phyloP scores from a whole-genome alignment of 1,140 invertebrate genomes.

The Musca vetustissima region DNA sequence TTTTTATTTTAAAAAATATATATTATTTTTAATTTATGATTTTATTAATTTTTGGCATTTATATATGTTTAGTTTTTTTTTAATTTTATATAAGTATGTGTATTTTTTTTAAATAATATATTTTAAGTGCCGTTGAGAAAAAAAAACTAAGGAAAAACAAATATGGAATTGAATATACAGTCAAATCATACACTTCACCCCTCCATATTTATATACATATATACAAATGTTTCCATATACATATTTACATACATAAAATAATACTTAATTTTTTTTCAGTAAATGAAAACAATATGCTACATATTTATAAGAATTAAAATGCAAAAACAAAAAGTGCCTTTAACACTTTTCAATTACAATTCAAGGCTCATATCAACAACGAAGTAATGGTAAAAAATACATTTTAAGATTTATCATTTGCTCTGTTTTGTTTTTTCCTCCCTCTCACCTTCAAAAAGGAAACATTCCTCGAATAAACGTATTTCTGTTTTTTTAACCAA shows the following conservation, averaged over 20 bases:
- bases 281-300: slow-evolving; percentile 4
- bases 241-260: background rate
- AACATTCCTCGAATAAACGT: slow-evolving; percentile 16
- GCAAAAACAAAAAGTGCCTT: background rate
- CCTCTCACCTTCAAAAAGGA: no score
- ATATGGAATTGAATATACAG: background rate
- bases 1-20: slow-evolving; percentile 15
- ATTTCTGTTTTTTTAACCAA: background rate
- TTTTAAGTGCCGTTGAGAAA: slow-evolving; percentile 15
- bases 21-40: slow-evolving; percentile 21
- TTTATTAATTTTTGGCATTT: slow-evolving; percentile 28
- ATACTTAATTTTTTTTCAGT: background rate
- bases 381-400: background rate
- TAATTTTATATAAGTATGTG: slow-evolving; percentile 22
- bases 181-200: background rate
- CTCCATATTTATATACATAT: background rate
- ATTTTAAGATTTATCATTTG: slow-evolving; percentile 1
- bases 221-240: background rate
- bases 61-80: slow-evolving; percentile 15
- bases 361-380: slow-evolving; percentile 4
- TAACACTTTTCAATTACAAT: background rate
- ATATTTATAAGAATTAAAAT: no score
- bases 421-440: no score
- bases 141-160: background rate
- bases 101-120: background rate